These are phyloP conservation scores for Picathartes gymnocephalus DNA, from an alignment of 2,113 vertebrate species.

Conservation along the genomic window DNA sequence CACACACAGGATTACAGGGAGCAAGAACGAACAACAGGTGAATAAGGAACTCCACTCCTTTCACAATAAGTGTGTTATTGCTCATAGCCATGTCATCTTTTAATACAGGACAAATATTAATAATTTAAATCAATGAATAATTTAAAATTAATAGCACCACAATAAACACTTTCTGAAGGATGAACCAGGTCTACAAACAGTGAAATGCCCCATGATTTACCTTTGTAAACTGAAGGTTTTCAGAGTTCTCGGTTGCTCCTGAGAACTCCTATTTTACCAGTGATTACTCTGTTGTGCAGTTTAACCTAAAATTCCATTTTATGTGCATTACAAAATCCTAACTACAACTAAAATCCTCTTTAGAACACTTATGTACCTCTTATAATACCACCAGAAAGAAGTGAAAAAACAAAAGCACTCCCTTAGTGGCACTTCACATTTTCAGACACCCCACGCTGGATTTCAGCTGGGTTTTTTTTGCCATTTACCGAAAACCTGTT, in stretches of 20 bases:
- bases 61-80: neutral
- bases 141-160: neutral
- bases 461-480: neutral
- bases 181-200: neutral
- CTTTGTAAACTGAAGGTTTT: neutral
- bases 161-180: neutral
- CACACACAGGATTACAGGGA: neutral
- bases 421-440: neutral
- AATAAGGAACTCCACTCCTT: neutral
- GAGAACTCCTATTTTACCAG: neutral
- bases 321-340: neutral
- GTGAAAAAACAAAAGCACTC: neutral
- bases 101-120: neutral
- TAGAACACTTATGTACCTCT: neutral
- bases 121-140: neutral
- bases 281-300: neutral
- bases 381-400: neutral
- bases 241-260: neutral
- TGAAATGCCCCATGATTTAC: neutral
- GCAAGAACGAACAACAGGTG: neutral
- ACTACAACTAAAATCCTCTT: neutral
- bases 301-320: neutral
- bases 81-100: neutral
- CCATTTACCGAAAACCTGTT: neutral
- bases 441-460: fast-evolving